A percentile compares a stretch with the other conserved stretches of the same genome.
These are phyloP conservation scores for Gracilinanus agilis DNA, from an alignment of 2,113 vertebrate species.

Conservation along the genomic window DNA sequence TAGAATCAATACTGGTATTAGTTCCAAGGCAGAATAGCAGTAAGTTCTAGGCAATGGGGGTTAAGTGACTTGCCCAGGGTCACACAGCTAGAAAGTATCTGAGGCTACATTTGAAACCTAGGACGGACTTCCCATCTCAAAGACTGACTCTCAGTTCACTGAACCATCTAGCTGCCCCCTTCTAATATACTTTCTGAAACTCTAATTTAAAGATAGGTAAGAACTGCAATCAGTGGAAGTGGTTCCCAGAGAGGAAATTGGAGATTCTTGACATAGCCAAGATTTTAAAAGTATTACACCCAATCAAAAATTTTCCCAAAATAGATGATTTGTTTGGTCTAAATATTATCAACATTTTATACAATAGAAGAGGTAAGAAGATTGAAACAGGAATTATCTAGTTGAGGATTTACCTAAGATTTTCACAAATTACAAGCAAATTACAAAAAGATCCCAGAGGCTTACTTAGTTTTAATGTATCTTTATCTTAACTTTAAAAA, in stretches of 20 bases:
- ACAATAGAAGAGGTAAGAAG: slow-evolving; percentile 33
- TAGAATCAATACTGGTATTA: no score
- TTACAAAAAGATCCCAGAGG: slow-evolving; percentile 17
- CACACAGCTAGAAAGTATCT: no score
- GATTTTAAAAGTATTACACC: slow-evolving; percentile 11
- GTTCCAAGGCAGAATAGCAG: no score
- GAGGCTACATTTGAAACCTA: no score
- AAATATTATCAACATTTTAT: slow-evolving; percentile 9
- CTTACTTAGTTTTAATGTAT: slow-evolving; percentile 18
- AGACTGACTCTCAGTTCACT: no score
- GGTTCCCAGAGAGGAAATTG: not conserved
- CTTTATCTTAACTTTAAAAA: no score
- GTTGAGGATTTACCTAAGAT: not conserved
- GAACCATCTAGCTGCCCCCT: no score
- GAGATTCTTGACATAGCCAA: not conserved
- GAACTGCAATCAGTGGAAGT: not conserved
- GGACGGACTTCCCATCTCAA: no score
- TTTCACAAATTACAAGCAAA: slow-evolving; percentile 18
- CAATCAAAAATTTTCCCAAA: slow-evolving; percentile 33
- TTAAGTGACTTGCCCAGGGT: no score
- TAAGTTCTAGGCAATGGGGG: no score
- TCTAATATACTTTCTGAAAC: not conserved
- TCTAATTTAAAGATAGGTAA: not conserved
- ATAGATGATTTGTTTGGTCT: slow-evolving; percentile 9
- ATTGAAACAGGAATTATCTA: slow-evolving; percentile 1